Base-by-base conservation (phyloP, 2,888 invertebrate genomes). In the Drosophila kuntzei region DNA sequence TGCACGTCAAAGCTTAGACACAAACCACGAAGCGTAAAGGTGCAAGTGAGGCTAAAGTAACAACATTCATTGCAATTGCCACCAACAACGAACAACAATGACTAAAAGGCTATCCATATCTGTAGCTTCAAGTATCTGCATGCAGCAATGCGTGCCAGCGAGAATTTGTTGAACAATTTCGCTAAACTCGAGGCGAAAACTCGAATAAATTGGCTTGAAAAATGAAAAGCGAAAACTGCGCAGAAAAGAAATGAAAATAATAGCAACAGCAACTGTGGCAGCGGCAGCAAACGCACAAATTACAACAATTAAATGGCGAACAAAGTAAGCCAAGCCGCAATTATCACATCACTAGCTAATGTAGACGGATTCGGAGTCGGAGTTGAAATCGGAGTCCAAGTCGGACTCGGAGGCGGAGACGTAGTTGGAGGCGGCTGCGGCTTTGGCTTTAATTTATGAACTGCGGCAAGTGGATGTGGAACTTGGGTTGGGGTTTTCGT, bases 1-100 rank as follows among this genome's bases (percentile, higher is more conserved):
- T 89, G 74, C 87, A 83, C 85, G 90, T 90, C 89, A 86, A 86
- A 87, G 89, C 89, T 84, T 87, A 89, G 89, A 89, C 87, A 87
- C 86, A 82, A 89, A 79, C 83, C 79, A 81, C 79, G 80, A 81
- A 89, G 87, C 86, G 89, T 86, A 89, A 90, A 90, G 87, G 86
- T 88, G 90, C 89, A 87, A 89, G 80, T 82, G 82, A 88, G 85
- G 76, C 83, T 74, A 77, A 76, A 85, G 77, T 76, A 86, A 77
- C 87, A 83, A 77, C 84, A 87, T 81, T 87, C 87, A 87, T 76
- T 78, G 82, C 87, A 81, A 84, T 86, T 76, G 81, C 84, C 81
- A 78, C 78, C 76, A 65, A 37, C 78, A 63, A 79, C 29, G 53
- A 16, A 14, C 50, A 69, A 63, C 73, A 78, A 65, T 67, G 63